phyloP scores from a whole-genome alignment of 2,888 invertebrate genomes.

The Diabrotica balteata region DNA sequence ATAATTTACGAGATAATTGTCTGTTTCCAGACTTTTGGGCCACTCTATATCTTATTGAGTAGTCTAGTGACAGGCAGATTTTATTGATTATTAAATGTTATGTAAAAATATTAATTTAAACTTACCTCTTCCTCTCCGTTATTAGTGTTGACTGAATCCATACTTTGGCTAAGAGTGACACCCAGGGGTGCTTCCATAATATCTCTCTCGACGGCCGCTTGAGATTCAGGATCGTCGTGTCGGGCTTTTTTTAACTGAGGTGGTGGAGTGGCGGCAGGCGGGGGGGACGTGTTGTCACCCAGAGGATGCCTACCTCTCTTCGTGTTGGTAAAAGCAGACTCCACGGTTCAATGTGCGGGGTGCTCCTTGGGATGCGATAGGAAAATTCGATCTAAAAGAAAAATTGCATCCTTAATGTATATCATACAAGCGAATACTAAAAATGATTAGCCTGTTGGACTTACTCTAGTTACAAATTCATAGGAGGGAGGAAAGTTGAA shows the following conservation, averaged over 20 bases:
- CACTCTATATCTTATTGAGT: too few species aligned
- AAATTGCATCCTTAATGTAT: neutral
- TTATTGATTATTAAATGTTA: too few species aligned
- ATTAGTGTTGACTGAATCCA: slow-evolving; percentile 96
- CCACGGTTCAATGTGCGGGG: slow-evolving; percentile 58
- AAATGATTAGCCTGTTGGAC: too few species aligned
- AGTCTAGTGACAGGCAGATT: too few species aligned
- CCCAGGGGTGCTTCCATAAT: slow-evolving; percentile 74
- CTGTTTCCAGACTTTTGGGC: too few species aligned
- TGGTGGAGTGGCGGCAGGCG: slow-evolving; percentile 52
- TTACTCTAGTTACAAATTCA: too few species aligned
- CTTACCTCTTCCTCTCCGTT: slow-evolving; percentile 97
- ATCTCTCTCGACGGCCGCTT: slow-evolving; percentile 50
- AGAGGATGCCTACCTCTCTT: slow-evolving; percentile 61
- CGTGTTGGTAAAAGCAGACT: slow-evolving; percentile 60
- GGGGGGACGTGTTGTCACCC: slow-evolving; percentile 51
- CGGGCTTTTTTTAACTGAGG: slow-evolving; percentile 59
- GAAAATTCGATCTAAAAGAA: slow-evolving; percentile 14
- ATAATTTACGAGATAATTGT: too few species aligned
- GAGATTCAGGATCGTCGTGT: slow-evolving; percentile 54
- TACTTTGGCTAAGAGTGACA: slow-evolving; percentile 90
- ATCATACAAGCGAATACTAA: too few species aligned
- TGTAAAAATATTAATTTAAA: neutral
- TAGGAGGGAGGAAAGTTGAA: too few species aligned
- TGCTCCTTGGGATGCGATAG: slow-evolving; percentile 36